Evolutionary conservation across 2,797 vertebrate genomes (phyloP).

Genomic region (Myripristis jacobus): DNA sequence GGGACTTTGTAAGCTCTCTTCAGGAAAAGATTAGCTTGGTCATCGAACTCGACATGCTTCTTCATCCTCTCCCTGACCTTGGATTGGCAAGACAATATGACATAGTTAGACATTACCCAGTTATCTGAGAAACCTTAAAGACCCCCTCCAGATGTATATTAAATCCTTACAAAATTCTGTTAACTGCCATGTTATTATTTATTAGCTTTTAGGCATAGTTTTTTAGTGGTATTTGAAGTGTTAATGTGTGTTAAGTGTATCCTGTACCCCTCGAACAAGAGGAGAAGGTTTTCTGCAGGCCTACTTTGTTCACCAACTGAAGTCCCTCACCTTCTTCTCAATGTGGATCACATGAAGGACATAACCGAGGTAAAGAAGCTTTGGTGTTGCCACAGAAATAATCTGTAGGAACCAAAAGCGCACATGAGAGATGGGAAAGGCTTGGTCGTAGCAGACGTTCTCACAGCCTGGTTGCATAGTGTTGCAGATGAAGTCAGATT

Average conservation of each 20-base stretch:
- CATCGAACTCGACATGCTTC: slow-evolving; percentile 77
- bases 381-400: slow-evolving; percentile 86
- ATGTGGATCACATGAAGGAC: slow-evolving; percentile 86
- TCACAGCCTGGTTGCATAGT: slow-evolving; percentile 94
- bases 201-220: too few species aligned
- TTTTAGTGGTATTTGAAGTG: too few species aligned
- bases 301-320: background rate
- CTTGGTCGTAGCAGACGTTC: slow-evolving; percentile 94
- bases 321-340: slow-evolving; percentile 86
- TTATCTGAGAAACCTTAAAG: background rate
- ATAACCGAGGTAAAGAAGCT: slow-evolving; percentile 83
- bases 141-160: too few species aligned
- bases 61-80: slow-evolving; percentile 85
- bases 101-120: slow-evolving; percentile 1
- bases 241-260: too few species aligned
- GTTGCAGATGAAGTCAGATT: slow-evolving; percentile 95
- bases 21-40: slow-evolving; percentile 79
- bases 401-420: slow-evolving; percentile 97
- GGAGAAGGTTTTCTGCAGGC: background rate
- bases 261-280: too few species aligned
- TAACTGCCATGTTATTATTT: too few species aligned
- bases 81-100: background rate
- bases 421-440: slow-evolving; percentile 96
- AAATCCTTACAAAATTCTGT: too few species aligned
- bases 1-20: slow-evolving; percentile 87